phyloP scores from a whole-genome alignment of 1,140 invertebrate genomes.

The Macrobrachium rosenbergii region DNA sequence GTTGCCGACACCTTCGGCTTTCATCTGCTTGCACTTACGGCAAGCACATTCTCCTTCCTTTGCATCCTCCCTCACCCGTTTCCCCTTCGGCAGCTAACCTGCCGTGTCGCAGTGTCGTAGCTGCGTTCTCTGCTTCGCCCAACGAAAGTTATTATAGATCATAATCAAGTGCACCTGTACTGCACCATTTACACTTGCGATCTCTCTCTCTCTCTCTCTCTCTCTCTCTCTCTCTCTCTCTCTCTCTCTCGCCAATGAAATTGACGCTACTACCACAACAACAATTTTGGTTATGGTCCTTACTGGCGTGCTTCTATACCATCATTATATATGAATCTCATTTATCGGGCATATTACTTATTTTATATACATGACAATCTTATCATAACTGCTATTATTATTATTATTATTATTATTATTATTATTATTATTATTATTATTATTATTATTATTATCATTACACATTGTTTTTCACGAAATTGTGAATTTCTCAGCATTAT shows the following conservation, averaged over 20 bases:
- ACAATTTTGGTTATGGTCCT: no score
- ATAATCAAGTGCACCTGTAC: background rate
- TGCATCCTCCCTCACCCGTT: background rate
- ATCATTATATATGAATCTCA: no score
- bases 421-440: no score
- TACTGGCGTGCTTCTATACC: no score
- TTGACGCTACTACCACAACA: background rate
- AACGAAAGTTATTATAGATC: background rate
- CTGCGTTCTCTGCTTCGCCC: background rate
- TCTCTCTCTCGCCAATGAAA: background rate
- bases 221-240: slow-evolving; percentile 2
- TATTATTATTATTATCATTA: no score
- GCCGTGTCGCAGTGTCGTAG: no score
- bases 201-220: background rate
- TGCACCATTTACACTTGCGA: background rate
- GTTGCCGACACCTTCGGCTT: slow-evolving; percentile 13
- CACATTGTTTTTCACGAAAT: no score
- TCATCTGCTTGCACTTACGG: no score
- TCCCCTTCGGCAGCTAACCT: background rate
- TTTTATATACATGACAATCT: background rate
- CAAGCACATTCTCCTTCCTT: background rate
- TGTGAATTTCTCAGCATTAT: no score
- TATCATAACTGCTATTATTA: no score
- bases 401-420: background rate
- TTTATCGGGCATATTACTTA: no score